Base-by-base conservation (phyloP, 2,888 invertebrate species). In the Ptychoptera contaminata region DNA sequence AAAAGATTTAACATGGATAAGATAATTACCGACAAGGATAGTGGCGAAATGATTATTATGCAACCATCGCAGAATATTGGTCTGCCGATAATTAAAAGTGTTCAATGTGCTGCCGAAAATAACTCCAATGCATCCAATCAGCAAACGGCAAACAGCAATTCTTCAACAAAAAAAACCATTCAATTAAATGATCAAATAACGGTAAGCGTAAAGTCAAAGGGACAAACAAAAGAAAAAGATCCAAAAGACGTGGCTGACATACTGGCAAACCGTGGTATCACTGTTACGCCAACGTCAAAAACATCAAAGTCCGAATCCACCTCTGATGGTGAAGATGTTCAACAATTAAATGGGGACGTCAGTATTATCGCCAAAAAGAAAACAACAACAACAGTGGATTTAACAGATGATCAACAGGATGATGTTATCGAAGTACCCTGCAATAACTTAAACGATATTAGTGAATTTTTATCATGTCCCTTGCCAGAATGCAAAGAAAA, bases 181-280 rank as follows among this genome's bases (percentile, higher is more conserved):
- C 79, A 79, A 60, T 63, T 82, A 37, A 78, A 78, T n/a, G 80
- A 79, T 55, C 79, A 80, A 47, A 78, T 81, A 48, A 82, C 81
- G 2, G 67, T 82, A 51, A 79, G 79, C 32, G 68, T 71, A 11
- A 63, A 72, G 37, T 74, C 74, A 52, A 50, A 63, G n/a, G 42
- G 55, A 53, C 12, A 56, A 43, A 57, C 66, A 2, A 76, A 76
- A 41, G 16, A 9, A 8, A 75, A 76, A 35, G 80, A 82, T 58
- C 79, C 82, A 1, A 79, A 76, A 55, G 79, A 79, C 1, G 82
- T 85, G 55, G 83, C 84, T 1, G 80, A 78, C 57, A 79, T 84
- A 46, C 61, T 85, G 47, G 83, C 82, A 3, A 79, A 79, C 7
- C 68, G 84, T 48, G 84, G 84, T 2, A 84, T 85, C 45, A 83